These are phyloP conservation scores for Myotis davidii DNA, from an alignment of 2,113 vertebrate species.

Conservation along the genomic window DNA sequence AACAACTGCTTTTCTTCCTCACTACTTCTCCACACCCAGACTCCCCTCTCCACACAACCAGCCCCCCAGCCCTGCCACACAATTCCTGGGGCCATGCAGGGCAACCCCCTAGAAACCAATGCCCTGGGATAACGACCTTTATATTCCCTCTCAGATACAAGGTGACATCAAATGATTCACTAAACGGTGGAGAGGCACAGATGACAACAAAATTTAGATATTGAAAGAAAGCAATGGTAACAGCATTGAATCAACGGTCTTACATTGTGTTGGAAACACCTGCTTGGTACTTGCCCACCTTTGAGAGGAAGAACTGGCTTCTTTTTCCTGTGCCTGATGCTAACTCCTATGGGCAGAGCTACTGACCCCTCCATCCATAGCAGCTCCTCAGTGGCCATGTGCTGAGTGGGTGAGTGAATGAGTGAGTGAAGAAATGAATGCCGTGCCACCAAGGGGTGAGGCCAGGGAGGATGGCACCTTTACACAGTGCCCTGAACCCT, in stretches of 20 bases:
- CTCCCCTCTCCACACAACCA: background rate
- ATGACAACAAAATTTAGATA: background rate
- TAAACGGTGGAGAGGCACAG: slow-evolving; percentile 3
- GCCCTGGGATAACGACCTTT: background rate
- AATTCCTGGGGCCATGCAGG: background rate
- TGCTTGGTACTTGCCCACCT: background rate
- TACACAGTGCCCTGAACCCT: background rate
- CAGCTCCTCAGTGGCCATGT: background rate
- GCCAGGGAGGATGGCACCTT: background rate
- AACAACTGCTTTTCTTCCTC: background rate
- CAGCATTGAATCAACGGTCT: background rate
- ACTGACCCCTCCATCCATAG: background rate
- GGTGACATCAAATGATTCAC: background rate
- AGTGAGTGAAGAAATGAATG: background rate
- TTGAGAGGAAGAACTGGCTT: background rate
- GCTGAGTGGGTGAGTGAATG: background rate
- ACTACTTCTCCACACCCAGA: background rate
- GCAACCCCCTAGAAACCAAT: background rate
- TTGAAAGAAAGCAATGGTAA: slow-evolving; percentile 13
- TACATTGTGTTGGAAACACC: background rate
- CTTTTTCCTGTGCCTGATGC: background rate
- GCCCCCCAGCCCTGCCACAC: accelerated
- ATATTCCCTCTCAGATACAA: background rate
- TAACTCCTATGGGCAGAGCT: background rate
- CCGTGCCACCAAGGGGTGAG: background rate